These are phyloP conservation scores for Eidolon helvum DNA, from an alignment of 2,113 vertebrate genomes.

Conservation along the genomic window DNA sequence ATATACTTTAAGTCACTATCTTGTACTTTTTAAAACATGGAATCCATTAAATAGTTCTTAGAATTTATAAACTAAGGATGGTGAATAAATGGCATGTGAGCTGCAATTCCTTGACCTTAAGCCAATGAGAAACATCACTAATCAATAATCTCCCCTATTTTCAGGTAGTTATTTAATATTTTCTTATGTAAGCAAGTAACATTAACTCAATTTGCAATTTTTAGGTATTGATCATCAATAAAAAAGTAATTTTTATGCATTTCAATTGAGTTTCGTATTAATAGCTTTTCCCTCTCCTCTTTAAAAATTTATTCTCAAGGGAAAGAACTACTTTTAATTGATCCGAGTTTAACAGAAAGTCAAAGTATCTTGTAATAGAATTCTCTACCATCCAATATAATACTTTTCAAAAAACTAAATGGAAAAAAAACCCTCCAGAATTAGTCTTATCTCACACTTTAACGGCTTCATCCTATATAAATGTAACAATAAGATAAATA, in stretches of 20 bases:
- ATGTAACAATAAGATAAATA: not conserved
- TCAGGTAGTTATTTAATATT: not conserved
- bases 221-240: not conserved
- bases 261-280: not conserved
- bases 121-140: not conserved
- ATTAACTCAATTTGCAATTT: not conserved
- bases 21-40: not conserved
- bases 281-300: not conserved
- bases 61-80: not conserved
- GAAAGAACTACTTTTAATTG: not conserved
- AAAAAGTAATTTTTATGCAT: not conserved
- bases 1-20: not conserved
- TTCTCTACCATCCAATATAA: not conserved
- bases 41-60: not conserved
- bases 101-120: not conserved
- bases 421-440: not conserved
- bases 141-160: not conserved
- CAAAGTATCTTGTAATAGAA: not conserved
- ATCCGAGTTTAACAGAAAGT: not conserved
- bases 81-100: not conserved
- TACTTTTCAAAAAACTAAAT: not conserved
- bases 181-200: not conserved
- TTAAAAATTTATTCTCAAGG: not conserved
- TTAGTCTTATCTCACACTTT: not conserved
- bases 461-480: not conserved